Evolutionary conservation across 2,797 vertebrate species (phyloP), one percentile per base, ranked within the genome.

Genomic region (Rhinophrynus dorsalis): DNA sequence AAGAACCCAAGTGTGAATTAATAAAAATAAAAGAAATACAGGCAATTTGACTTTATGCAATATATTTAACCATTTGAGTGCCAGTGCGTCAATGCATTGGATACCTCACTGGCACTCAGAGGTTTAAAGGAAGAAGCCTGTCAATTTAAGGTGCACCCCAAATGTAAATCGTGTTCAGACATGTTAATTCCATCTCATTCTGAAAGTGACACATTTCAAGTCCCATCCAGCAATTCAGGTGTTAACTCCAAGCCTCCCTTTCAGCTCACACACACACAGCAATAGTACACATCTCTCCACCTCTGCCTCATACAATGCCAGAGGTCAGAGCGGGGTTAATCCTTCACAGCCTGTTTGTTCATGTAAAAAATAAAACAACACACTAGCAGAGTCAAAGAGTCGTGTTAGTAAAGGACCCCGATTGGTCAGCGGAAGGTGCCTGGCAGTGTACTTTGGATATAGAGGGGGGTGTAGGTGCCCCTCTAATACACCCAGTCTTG

Each of bases 261-360:
- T 35, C 30, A 7, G 29, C 18, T 17, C 20, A 30, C 29, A 29
- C 50, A 30, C 38, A 42, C 3, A 4, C 4, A 4, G 29, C 47
- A 30, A 4, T 40, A 33, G 35, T 27, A 48, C 65, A 57, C 27
- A 26, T 52, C 38, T 3, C 42, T 13, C 26, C 35, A n/a, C 40
- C 30, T 17, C 27, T 3, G 2, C 17, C 60, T 11, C 6, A 27
- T 27, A 55, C 67, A 70, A 55, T 62, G 56, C 47, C 67, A 17
- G 67, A 55, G 67, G 67, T 62, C 67, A 70, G 35, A n/a, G 50
- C 67, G 38, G 67, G 67, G 58, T 62, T 70, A 70, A 69, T 62
- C 67, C 58, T 9, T 4, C n/a, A 21, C 11, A 23, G 3, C 23
- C 47, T 60, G 56, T 54, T 54, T 52, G 56, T 59, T 30, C 29